Conservation (phyloP, 2,797 vertebrate genomes). For the Sebastes itinus region DNA sequence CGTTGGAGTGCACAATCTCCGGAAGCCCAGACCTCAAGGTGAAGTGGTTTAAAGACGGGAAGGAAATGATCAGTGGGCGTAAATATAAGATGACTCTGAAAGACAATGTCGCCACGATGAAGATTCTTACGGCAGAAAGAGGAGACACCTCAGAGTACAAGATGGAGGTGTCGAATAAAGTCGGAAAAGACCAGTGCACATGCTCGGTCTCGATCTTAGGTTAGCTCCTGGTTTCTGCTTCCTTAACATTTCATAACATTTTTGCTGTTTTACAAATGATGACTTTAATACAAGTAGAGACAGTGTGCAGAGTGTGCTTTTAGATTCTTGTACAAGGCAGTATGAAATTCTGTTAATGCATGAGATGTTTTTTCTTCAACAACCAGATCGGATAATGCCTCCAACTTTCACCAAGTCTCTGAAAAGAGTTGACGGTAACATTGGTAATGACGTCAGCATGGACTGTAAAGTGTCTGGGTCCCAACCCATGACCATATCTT, state of each 20-base stretch:
- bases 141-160: constrained; percentile 94
- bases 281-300: neutral
- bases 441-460: constrained; percentile 83
- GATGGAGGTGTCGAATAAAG: constrained; percentile 95
- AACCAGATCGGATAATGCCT: constrained; percentile 95
- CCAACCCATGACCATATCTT: constrained; percentile 92
- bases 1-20: constrained; percentile 91
- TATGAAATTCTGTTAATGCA: constrained; percentile 27
- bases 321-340: neutral
- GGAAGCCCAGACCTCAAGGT: constrained; percentile 96
- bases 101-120: constrained; percentile 91
- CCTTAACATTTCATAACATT: neutral
- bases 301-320: neutral
- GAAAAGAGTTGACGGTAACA: constrained; percentile 89
- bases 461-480: constrained; percentile 97
- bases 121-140: constrained; percentile 91
- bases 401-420: constrained; percentile 94
- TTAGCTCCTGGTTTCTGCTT: constrained; percentile 74
- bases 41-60: constrained; percentile 96
- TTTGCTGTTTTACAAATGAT: no score
- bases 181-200: constrained; percentile 92
- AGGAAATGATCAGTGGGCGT: constrained; percentile 90
- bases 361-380: constrained; percentile 74
- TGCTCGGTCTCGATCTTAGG: constrained; percentile 93
- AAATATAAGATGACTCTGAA: constrained; percentile 96